These are phyloP conservation scores for Rattus rattus DNA, from an alignment of 2,113 vertebrate genomes.

Conservation along the genomic window DNA sequence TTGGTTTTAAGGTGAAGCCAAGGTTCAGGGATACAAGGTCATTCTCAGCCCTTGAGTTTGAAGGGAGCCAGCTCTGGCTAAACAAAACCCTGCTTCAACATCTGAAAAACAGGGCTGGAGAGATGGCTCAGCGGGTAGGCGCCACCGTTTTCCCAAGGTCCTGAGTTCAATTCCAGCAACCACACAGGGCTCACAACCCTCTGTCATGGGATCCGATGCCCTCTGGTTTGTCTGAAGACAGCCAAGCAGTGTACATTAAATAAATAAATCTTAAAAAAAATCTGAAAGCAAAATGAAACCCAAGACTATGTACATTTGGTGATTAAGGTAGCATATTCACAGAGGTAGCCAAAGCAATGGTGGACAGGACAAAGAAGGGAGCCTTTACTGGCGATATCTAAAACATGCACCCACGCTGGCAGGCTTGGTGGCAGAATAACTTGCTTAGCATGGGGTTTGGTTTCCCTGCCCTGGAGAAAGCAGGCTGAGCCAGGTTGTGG, in stretches of 20 bases:
- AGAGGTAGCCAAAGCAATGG: background rate
- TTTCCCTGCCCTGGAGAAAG: background rate
- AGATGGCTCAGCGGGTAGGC: no score
- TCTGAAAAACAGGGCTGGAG: no score
- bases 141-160: no score
- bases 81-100: background rate
- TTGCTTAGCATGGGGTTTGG: background rate
- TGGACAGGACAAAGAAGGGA: background rate
- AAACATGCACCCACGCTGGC: background rate
- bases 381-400: background rate
- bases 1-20: background rate
- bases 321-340: background rate
- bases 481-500: background rate
- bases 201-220: no score
- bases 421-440: background rate
- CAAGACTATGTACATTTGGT: background rate
- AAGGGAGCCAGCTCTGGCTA: background rate
- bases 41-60: background rate
- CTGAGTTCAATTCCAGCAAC: no score
- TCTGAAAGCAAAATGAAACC: background rate
- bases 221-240: no score
- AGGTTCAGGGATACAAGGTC: background rate
- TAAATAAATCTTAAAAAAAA: no score
- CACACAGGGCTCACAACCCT: no score
- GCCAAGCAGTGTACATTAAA: no score